phyloP scores from a whole-genome alignment of 2,888 invertebrate genomes.

The Hirtodrosophila confusa region DNA sequence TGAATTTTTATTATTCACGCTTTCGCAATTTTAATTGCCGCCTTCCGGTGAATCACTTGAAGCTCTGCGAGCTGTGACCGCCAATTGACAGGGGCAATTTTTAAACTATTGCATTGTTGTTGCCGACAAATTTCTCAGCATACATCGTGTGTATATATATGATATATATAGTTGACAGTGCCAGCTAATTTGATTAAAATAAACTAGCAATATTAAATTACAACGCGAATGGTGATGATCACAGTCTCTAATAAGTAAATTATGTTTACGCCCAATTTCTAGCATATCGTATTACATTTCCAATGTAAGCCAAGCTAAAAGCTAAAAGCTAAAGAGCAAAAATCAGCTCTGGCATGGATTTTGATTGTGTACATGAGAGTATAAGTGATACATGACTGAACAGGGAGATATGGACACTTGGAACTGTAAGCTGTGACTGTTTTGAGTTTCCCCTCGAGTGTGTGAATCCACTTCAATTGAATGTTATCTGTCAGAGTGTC shows the following conservation, averaged over 20 bases:
- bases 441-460: too few species aligned
- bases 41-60: constrained; percentile 36
- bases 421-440: too few species aligned
- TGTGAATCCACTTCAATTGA: too few species aligned
- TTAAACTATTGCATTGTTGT: constrained; percentile 17
- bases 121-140: constrained; percentile 14
- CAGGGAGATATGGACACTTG: too few species aligned
- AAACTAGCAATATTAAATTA: constrained; percentile 5
- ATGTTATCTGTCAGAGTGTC: too few species aligned
- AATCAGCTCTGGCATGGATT: too few species aligned
- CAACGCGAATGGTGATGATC: neutral
- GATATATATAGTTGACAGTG: neutral
- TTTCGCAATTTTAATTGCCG: constrained; percentile 32
- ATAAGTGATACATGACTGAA: too few species aligned
- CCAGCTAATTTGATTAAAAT: constrained; percentile 27
- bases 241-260: too few species aligned
- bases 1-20: constrained; percentile 26
- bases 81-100: constrained; percentile 43
- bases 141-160: neutral
- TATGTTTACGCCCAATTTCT: too few species aligned
- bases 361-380: too few species aligned
- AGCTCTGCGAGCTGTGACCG: constrained; percentile 5
- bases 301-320: neutral
- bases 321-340: too few species aligned
- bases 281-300: too few species aligned